A percentile compares a stretch with the other conserved stretches of the same genome.
Conservation (phyloP, 2,113 vertebrate species). For the Eurypyga helias region DNA sequence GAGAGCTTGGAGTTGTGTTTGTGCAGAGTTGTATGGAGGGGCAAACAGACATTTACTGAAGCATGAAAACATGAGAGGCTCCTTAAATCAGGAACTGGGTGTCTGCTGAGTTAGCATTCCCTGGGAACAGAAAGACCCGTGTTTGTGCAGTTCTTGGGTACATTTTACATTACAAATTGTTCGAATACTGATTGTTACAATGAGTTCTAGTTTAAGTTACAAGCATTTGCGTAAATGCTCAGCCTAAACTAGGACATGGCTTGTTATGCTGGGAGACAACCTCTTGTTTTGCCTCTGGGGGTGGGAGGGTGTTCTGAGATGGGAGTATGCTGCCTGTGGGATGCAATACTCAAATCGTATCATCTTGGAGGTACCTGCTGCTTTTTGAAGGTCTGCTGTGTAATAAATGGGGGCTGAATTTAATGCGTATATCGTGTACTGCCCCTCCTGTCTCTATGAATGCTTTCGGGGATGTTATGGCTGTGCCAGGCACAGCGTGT, state of each 20-base stretch:
- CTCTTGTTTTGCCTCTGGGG: not conserved
- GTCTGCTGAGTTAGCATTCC: not conserved
- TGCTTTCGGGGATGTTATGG: rapidly evolving
- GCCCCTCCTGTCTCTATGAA: not conserved
- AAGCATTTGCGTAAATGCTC: not conserved
- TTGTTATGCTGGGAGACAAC: not conserved
- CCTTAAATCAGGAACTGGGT: not conserved
- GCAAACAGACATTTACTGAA: not conserved
- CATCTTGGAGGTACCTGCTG: not conserved
- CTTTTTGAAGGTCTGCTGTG: not conserved
- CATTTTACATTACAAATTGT: not conserved
- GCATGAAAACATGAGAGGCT: not conserved
- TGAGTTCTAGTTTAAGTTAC: not conserved
- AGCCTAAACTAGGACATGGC: not conserved
- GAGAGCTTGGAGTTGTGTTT: not conserved
- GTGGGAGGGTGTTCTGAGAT: not conserved
- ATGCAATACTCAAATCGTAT: rapidly evolving
- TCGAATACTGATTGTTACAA: not conserved
- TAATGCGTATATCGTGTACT: rapidly evolving
- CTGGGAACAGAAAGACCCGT: not conserved
- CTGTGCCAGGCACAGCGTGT: not conserved
- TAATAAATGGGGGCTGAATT: too few relatives aligned
- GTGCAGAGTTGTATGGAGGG: not conserved
- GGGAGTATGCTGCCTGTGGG: not conserved
- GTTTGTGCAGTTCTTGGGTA: not conserved